Base-by-base conservation (phyloP, 2,113 vertebrate species). In the Calyptommatus sinebrachiatus region DNA sequence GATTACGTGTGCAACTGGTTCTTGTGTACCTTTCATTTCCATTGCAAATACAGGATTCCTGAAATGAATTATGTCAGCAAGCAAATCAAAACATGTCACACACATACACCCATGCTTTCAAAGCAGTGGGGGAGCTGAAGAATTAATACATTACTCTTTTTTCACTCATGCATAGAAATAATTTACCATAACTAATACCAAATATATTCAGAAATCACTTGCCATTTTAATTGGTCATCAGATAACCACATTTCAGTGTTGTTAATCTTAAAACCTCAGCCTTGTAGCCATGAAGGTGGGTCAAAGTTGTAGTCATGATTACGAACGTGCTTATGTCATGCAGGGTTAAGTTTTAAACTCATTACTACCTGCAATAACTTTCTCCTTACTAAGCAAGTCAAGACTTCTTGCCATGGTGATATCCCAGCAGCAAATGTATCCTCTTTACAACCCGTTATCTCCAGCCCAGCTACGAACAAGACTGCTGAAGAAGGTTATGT, bases 11-110 rank as follows among this genome's bases (percentile, higher is more conserved):
- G 1, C 50, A 31, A 2, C n/a, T 28, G 14, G 2, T 50, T 72
- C 35, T 78, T 1, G 0, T 82, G 50, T 6, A 62, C 0, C 9
- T 74, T 85, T 82, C 4, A 78, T 41, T 71, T 74, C 9, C 1
- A 28, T 57, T 84, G 75, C 69, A 77, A 88, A 72, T 72, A 14
- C 0, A 67, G 41, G 7, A 5, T 60, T 74, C 70, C 29, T 41
- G 72, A 48, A 62, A 72, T 14, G 1, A 22, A 2, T 77, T 1
- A 48, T 48, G 66, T 4, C 41, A 21, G 26, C 50, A 50, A 2
- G 24, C 53, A 79, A 69, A 65, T 26, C 11, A 48, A 74, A 74
- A 67, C 46, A 62, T 67, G 35, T 46, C 35, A 78, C 16, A 28
- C 41, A 65, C 53, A 67, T 24, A 78, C 16, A 28, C 41, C 71